phyloP scores from a whole-genome alignment of 2,113 vertebrate species.

The Zosterops lateralis region DNA sequence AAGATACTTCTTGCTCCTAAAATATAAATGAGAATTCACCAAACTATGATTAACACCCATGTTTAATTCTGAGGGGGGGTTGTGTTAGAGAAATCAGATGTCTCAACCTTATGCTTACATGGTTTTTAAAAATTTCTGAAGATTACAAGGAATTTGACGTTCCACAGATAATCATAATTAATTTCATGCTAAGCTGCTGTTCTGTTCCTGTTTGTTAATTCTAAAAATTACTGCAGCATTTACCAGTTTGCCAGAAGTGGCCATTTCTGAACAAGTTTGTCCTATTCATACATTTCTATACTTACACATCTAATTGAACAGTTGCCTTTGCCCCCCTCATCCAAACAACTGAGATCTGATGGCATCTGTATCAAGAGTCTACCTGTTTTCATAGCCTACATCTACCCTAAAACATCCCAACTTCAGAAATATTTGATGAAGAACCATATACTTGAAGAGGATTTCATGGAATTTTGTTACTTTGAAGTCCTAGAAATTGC shows the following conservation, averaged over 20 bases:
- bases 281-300: neutral
- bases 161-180: neutral
- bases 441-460: neutral
- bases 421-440: neutral
- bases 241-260: neutral
- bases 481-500: conserved; percentile 9
- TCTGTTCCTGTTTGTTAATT: neutral
- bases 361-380: neutral
- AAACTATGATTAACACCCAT: neutral
- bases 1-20: neutral
- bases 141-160: neutral
- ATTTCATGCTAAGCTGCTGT: neutral
- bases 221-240: neutral
- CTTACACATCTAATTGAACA: neutral
- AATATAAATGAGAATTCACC: conserved; percentile 14
- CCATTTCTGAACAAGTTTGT: neutral
- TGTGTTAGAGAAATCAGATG: neutral
- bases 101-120: neutral
- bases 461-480: neutral
- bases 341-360: neutral
- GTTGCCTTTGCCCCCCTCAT: neutral
- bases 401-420: neutral
- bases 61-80: neutral
- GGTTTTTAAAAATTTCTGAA: neutral
- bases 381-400: neutral